Percentiles rank a stretch among this genome's conserved stretches.
Evolutionary conservation across 2,113 vertebrate genomes (phyloP).

Genomic region (Zapornia atra): DNA sequence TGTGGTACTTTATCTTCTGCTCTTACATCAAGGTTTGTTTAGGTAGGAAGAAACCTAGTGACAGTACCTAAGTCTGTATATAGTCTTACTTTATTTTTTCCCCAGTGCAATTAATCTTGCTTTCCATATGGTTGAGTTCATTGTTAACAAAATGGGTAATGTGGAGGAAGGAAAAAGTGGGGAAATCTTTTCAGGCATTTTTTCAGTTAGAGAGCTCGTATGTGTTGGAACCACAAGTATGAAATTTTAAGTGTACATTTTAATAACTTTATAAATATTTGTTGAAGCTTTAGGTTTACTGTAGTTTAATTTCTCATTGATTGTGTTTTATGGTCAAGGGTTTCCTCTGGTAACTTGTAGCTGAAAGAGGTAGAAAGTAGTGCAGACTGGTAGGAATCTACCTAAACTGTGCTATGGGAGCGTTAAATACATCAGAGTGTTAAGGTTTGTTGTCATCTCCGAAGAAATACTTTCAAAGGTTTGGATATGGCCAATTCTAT

Average conservation of each 20-base stretch:
- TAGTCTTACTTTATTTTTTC: background rate
- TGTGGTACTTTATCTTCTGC: background rate
- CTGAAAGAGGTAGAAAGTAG: background rate
- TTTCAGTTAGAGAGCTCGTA: background rate
- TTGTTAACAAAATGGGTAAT: background rate
- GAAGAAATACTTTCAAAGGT: background rate
- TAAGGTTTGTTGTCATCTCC: background rate
- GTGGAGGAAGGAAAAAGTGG: background rate
- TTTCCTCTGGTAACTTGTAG: background rate
- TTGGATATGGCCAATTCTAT: background rate
- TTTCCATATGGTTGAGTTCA: background rate
- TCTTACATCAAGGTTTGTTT: background rate
- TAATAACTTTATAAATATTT: background rate
- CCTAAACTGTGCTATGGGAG: background rate
- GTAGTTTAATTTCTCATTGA: background rate
- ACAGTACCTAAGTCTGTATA: background rate
- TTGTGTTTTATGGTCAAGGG: background rate
- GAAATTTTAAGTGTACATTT: background rate
- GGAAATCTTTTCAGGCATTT: background rate
- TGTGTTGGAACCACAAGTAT: background rate
- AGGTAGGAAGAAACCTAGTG: background rate
- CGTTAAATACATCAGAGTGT: background rate
- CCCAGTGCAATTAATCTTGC: background rate
- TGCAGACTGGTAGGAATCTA: background rate
- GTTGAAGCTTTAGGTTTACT: background rate